These are phyloP conservation scores for Nebria ingens DNA, from an alignment of 1,140 invertebrate species.

Conservation along the genomic window DNA sequence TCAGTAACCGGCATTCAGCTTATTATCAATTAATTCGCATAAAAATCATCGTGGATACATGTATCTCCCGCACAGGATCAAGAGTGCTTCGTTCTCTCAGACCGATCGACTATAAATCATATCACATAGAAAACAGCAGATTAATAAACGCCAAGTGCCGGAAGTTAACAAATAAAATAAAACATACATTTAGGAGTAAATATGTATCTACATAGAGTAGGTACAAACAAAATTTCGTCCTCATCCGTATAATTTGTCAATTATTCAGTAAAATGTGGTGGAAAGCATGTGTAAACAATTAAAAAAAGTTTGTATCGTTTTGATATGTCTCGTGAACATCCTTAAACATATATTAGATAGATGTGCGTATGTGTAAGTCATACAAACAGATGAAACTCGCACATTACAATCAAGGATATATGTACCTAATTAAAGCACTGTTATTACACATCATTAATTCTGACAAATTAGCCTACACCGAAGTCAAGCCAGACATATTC, in stretches of 20 bases:
- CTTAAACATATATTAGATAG: too few species aligned
- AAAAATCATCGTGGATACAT: too few species aligned
- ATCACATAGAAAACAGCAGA: background rate
- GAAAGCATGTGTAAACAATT: too few species aligned
- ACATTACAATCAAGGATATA: conserved; percentile 3
- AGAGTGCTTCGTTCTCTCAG: background rate
- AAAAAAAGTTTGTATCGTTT: too few species aligned
- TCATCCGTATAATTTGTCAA: too few species aligned
- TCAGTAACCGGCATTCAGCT: too few species aligned
- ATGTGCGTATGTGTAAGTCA: too few species aligned
- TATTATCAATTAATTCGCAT: background rate
- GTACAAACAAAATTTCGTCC: too few species aligned
- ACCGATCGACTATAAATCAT: background rate
- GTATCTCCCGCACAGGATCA: background rate
- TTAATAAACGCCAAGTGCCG: background rate
- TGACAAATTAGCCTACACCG: background rate
- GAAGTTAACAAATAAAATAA: background rate
- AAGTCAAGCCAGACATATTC: background rate
- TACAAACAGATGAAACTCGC: too few species aligned
- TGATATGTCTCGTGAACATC: too few species aligned
- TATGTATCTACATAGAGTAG: too few species aligned
- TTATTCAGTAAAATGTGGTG: too few species aligned
- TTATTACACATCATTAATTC: conserved; percentile 8
- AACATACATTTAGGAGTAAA: background rate
- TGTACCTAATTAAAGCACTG: background rate